Evolutionary conservation across 2,797 vertebrate species (phyloP).

Genomic region (Aulostomus chinensis): DNA sequence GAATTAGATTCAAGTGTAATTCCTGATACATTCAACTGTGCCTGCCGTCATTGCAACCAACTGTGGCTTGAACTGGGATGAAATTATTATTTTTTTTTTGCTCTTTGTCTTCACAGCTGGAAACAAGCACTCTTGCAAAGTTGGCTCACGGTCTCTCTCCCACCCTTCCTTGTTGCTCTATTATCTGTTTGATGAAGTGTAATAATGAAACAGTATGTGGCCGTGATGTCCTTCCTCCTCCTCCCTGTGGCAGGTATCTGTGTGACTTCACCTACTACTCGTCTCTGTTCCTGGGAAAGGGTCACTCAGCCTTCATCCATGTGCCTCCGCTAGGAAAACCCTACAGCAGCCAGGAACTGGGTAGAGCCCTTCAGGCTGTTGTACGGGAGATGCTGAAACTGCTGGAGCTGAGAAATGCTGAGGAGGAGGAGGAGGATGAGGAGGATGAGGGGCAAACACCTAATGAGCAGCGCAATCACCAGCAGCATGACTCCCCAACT

Average conservation of each 20-base stretch:
- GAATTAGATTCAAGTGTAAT: too few relatives aligned
- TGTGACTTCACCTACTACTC: conserved; percentile 97
- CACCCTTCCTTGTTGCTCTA: not conserved
- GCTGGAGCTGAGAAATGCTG: conserved; percentile 76
- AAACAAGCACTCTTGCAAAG: too few relatives aligned
- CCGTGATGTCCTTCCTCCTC: conserved; percentile 4
- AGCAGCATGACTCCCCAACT: too few relatives aligned
- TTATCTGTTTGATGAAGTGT: not conserved
- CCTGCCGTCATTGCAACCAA: too few relatives aligned
- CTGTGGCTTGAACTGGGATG: too few relatives aligned
- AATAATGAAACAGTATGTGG: not conserved
- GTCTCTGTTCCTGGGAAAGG: conserved; percentile 87
- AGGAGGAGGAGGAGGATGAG: not conserved
- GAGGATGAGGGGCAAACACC: conserved; percentile 59
- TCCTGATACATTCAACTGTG: too few relatives aligned
- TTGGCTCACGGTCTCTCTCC: too few relatives aligned
- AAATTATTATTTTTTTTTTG: too few relatives aligned
- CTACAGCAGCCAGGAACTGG: conserved; percentile 87
- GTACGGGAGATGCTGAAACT: conserved; percentile 87
- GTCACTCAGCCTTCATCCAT: conserved; percentile 88
- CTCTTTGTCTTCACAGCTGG: too few relatives aligned
- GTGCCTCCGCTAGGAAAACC: conserved; percentile 92
- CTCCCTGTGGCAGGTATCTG: conserved; percentile 83
- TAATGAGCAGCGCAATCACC: conserved; percentile 60
- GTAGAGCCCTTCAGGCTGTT: conserved; percentile 84